Conservation (phyloP, 2,797 vertebrate genomes). For the Artibeus lituratus region DNA sequence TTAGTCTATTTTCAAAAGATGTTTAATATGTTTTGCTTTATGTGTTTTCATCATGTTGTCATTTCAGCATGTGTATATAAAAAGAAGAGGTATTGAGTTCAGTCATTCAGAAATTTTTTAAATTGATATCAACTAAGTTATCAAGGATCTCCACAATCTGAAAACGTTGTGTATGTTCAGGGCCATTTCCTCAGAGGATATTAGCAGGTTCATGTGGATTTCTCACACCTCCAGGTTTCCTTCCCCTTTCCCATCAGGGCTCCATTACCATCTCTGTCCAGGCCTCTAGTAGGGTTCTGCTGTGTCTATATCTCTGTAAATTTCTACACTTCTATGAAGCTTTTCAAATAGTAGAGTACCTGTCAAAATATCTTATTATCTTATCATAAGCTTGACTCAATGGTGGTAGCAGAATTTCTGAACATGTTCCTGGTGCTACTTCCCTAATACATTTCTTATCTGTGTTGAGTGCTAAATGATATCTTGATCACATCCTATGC, state of each 20-base stretch:
- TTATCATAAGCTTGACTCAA: background rate
- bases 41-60: background rate
- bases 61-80: background rate
- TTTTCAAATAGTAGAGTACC: background rate
- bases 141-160: background rate
- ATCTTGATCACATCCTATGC: background rate
- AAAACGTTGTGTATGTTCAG: background rate
- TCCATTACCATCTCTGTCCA: background rate
- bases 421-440: background rate
- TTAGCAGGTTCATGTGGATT: background rate
- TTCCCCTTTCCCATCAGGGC: background rate
- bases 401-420: background rate
- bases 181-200: background rate
- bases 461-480: background rate
- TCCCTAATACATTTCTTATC: background rate
- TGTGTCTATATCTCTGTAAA: background rate
- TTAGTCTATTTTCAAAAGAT: background rate
- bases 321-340: background rate
- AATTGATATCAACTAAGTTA: background rate
- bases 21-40: background rate
- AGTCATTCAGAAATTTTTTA: background rate
- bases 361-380: slow-evolving; percentile 1
- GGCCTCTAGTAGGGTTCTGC: background rate
- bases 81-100: background rate
- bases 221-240: background rate